Percentiles rank a stretch among this genome's conserved stretches.
Evolutionary conservation across 2,113 vertebrate genomes (phyloP).

Genomic region (Motacilla alba): DNA sequence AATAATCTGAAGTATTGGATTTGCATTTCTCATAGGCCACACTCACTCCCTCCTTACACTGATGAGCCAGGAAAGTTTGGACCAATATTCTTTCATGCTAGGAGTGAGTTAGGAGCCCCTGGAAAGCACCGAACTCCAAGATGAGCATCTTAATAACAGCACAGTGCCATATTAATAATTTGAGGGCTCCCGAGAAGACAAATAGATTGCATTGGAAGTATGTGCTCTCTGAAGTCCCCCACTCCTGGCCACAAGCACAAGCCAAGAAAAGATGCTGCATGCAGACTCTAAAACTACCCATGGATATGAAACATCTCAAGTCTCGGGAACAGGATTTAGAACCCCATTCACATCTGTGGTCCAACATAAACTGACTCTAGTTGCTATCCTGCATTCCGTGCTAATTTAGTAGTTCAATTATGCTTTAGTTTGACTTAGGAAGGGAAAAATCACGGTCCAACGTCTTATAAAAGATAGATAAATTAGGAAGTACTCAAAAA

Average conservation of each 20-base stretch:
- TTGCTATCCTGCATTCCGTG: not conserved
- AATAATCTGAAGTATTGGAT: not conserved
- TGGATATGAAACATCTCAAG: not conserved
- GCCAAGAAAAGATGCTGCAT: not conserved
- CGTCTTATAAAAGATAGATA: not conserved
- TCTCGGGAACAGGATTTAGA: not conserved
- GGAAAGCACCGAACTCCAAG: not conserved
- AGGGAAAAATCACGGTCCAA: not conserved
- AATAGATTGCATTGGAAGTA: not conserved
- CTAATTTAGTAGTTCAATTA: not conserved
- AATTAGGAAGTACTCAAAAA: not conserved
- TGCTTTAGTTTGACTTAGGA: not conserved
- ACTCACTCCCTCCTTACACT: not conserved
- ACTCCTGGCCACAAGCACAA: not conserved
- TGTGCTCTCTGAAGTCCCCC: not conserved
- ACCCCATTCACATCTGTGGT: not conserved
- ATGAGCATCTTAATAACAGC: not conserved
- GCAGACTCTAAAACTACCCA: not conserved
- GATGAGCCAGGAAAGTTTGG: not conserved
- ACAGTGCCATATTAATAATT: not conserved
- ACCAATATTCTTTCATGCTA: not conserved
- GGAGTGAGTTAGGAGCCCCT: not conserved
- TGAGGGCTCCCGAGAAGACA: not conserved
- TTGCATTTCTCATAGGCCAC: not conserved
- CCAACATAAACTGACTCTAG: not conserved